A percentile compares a stretch with the other conserved stretches of the same genome.
These are phyloP conservation scores for Paralichthys olivaceus DNA, from an alignment of 2,113 vertebrate genomes.

Conservation along the genomic window DNA sequence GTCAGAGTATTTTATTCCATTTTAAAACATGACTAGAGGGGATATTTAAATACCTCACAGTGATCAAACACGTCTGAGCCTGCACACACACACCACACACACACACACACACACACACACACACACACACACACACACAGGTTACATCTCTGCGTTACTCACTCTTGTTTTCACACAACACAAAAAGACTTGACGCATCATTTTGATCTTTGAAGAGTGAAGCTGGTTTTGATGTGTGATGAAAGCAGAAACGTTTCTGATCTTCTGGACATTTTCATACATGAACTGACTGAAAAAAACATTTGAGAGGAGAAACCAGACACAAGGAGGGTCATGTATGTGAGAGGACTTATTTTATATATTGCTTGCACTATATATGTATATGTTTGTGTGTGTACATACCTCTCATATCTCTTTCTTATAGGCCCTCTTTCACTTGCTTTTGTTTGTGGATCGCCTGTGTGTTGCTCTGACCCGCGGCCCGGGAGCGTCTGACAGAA, in stretches of 20 bases:
- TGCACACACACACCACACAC: background rate
- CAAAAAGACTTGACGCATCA: slow-evolving; percentile 2
- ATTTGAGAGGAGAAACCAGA: background rate
- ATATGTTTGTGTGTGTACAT: slow-evolving; percentile 30
- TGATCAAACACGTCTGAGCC: slow-evolving; percentile 26
- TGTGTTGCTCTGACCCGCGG: slow-evolving; percentile 48
- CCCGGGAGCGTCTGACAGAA: slow-evolving; percentile 61
- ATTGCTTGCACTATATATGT: slow-evolving; percentile 7
- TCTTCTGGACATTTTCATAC: slow-evolving; percentile 16
- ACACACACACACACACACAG: background rate
- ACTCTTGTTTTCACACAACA: background rate
- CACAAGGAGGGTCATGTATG: background rate
- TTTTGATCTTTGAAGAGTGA: slow-evolving; percentile 48
- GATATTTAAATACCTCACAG: slow-evolving; percentile 4
- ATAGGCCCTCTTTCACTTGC: slow-evolving; percentile 24
- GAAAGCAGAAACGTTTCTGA: slow-evolving; percentile 37
- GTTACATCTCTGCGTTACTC: background rate
- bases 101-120: slow-evolving; percentile 3
- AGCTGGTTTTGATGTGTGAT: slow-evolving; percentile 36
- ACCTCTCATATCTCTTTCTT: slow-evolving; percentile 7
- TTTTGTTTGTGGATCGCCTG: slow-evolving; percentile 23
- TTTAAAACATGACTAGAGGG: background rate
- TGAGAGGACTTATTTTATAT: background rate
- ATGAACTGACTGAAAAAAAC: slow-evolving; percentile 14
- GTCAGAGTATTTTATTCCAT: background rate